Conservation (phyloP, 64 coral and sea anemone genomes). For the Catalaphyllia jardinei region DNA sequence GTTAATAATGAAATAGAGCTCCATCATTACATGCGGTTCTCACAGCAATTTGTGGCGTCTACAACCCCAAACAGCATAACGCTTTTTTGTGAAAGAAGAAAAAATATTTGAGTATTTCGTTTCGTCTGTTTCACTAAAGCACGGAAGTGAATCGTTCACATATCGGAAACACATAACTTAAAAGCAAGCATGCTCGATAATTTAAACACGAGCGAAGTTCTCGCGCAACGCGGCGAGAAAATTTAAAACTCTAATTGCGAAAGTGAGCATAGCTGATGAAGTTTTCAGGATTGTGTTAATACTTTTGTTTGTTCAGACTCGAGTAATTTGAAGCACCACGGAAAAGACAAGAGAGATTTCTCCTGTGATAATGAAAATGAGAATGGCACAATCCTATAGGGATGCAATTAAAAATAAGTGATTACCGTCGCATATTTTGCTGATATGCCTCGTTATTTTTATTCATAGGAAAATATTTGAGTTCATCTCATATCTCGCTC, state of each 20-base stretch:
- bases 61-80: background rate
- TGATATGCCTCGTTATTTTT: background rate
- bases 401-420: constrained; percentile 24
- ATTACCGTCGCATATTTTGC: constrained; percentile 8
- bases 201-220: background rate
- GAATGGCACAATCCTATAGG: background rate
- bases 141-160: background rate
- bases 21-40: background rate
- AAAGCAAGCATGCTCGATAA: background rate
- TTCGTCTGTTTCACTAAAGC: background rate
- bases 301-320: background rate
- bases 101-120: background rate
- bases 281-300: background rate
- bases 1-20: constrained; percentile 25
- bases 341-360: background rate
- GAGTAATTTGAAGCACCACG: constrained; percentile 10
- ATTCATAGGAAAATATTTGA: background rate
- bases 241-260: constrained; percentile 17
- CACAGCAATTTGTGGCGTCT: background rate
- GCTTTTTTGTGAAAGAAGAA: background rate
- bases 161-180: background rate
- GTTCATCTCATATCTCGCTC: background rate
- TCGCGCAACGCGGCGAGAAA: background rate
- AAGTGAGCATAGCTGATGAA: too few relatives aligned
- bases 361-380: background rate